phyloP scores from a whole-genome alignment of 2,888 invertebrate genomes.

The Ormia ochracea region DNA sequence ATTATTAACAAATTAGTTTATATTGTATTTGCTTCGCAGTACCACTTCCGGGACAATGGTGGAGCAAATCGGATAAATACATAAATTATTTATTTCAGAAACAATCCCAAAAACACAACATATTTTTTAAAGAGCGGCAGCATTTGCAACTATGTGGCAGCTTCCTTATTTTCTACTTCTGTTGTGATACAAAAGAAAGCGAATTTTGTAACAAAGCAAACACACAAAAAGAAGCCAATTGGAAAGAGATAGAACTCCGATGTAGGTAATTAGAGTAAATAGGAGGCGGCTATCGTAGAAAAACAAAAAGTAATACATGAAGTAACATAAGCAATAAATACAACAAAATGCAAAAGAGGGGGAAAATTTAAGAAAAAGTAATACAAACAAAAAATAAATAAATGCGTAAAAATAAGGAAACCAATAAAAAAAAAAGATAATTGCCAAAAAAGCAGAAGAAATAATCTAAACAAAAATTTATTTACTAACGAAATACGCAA shows the following conservation, averaged over 20 bases:
- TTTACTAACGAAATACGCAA: neutral
- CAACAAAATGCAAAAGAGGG: constrained; percentile 46
- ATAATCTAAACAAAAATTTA: neutral
- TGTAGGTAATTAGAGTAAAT: constrained; percentile 31
- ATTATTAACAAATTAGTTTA: no score
- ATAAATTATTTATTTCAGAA: no score
- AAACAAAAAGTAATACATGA: constrained; percentile 8
- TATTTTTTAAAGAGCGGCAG: no score
- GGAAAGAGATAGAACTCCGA: constrained; percentile 41
- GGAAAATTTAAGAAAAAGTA: constrained; percentile 10
- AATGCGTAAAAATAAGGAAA: constrained; percentile 73
- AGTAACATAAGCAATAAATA: constrained; percentile 39
- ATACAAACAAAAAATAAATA: constrained; percentile 58
- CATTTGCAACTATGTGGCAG: constrained; percentile 30
- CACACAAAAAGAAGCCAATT: constrained; percentile 56
- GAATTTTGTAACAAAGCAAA: constrained; percentile 38
- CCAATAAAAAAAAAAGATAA: constrained; percentile 64
- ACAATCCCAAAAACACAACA: no score
- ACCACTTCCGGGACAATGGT: no score
- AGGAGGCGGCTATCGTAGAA: constrained; percentile 48
- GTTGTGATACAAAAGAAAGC: constrained; percentile 60
- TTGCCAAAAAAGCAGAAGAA: neutral
- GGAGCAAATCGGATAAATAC: no score
- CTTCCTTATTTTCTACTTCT: constrained; percentile 45
- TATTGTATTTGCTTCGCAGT: no score